Evolutionary conservation across 2,113 vertebrate species (phyloP).

Genomic region (Microcebus jonahi): DNA sequence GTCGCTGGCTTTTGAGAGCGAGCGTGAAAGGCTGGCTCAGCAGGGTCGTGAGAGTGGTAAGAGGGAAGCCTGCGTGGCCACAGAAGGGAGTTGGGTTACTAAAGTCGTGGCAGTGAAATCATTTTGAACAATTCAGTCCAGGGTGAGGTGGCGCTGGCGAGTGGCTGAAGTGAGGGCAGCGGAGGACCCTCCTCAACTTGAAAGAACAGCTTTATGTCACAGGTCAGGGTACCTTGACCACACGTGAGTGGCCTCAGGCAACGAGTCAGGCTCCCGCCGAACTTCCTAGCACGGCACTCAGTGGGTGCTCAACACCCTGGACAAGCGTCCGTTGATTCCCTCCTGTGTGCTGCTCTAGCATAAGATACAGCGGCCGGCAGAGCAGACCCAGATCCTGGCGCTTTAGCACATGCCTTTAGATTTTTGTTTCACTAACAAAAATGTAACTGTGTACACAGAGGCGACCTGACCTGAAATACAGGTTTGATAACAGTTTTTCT

Average conservation of each 20-base stretch:
- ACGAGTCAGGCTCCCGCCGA: not conserved
- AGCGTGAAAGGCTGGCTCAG: not conserved
- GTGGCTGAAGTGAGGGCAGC: not conserved
- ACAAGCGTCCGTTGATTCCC: not conserved
- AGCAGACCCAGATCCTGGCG: rapidly evolving
- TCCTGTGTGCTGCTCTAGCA: not conserved
- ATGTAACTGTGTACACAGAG: not conserved
- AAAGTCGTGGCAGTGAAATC: not conserved
- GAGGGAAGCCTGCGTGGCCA: not conserved
- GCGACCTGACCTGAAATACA: constrained; percentile 28
- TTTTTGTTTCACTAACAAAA: not conserved
- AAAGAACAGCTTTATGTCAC: not conserved
- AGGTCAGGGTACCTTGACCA: rapidly evolving
- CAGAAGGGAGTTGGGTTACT: not conserved
- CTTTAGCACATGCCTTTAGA: not conserved
- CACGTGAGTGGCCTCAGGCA: not conserved
- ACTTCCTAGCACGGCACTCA: not conserved
- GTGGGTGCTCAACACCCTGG: not conserved
- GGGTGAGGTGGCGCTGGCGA: not conserved
- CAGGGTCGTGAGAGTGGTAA: not conserved
- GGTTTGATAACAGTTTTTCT: not conserved
- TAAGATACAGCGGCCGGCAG: rapidly evolving
- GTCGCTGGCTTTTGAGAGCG: not conserved
- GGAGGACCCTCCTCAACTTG: rapidly evolving
- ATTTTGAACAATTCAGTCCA: not conserved